A percentile compares a stretch with the other conserved stretches of the same genome.
phyloP scores from a whole-genome alignment of 2,888 invertebrate species.

The Diloba caeruleocephala region DNA sequence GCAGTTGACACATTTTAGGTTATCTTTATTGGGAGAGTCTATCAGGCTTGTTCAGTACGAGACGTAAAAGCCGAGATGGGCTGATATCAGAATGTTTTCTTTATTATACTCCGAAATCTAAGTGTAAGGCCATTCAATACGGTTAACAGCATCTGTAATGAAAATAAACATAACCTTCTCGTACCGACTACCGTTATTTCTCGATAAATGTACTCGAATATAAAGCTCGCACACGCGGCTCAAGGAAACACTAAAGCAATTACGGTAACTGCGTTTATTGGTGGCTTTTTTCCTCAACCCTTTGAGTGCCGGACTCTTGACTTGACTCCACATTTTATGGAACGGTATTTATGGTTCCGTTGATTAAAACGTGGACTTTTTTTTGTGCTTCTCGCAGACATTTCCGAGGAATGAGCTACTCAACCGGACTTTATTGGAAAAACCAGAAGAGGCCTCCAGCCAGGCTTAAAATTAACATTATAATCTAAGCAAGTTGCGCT shows the following conservation, averaged over 20 bases:
- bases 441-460: too few species aligned
- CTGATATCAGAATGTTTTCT: too few species aligned
- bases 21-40: too few species aligned
- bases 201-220: slow-evolving; percentile 30
- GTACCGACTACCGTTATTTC: slow-evolving; percentile 14
- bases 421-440: too few species aligned
- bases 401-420: too few species aligned
- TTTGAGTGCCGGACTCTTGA: slow-evolving; percentile 27
- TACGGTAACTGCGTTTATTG: slow-evolving; percentile 45
- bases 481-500: too few species aligned
- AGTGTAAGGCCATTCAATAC: not conserved
- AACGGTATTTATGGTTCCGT: slow-evolving; percentile 23
- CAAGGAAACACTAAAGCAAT: slow-evolving; percentile 47
- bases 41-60: too few species aligned
- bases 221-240: slow-evolving; percentile 27
- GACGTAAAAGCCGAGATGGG: too few species aligned
- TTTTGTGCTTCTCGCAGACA: too few species aligned
- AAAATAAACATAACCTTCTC: slow-evolving; percentile 12
- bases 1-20: too few species aligned
- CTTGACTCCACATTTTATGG: slow-evolving; percentile 15
- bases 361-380: too few species aligned
- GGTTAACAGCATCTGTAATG: slow-evolving; percentile 1
- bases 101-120: not conserved
- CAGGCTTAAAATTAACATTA: too few species aligned
- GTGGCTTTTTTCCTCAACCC: slow-evolving; percentile 42